Base-by-base conservation (phyloP, 2,797 vertebrate genomes). In the Erethizon dorsatum region DNA sequence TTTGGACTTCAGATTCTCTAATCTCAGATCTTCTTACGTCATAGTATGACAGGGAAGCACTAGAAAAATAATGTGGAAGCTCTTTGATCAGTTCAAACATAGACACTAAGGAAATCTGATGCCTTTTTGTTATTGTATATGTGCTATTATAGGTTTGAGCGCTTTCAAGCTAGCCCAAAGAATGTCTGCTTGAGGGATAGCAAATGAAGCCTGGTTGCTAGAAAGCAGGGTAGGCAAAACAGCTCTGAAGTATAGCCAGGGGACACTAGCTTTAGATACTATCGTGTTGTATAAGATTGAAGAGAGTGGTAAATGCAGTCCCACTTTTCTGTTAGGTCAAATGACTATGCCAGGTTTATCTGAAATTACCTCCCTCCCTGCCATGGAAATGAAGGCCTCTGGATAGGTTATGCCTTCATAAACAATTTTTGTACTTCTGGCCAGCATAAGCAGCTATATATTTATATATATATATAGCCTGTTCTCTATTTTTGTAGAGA, bases 391-490 rank as follows among this genome's bases (percentile, higher is more conserved):
- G 94, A 93, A 95, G 97, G 92, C 95, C 83, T 98, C 79, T 94
- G 94, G 84, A 95, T 98, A 63, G 77, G 67, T 75, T 97, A 94
- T 93, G 97, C 90, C 95, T 97, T 85, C 96, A 75, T 94, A 98
- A 97, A 98, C 97, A 97, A 95, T 56, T 91, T 95, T 94, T 63
- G 24, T 98, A 95, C 91, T 98, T 97, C 98, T 96, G 95, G 97
- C 97, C 97, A 98, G 83, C 94, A 79, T 4, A 77, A 92, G 82
- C 97, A 98, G 97, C 97, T 41, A 41, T 41, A 41, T 41, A 41
- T 41, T 41, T 41, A 41, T 41, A 41, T 41, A 41, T 41, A 41
- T 41, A 41, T 41, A 41, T 41, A 41, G 37, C 37, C 37, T 98
- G 97, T 98, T 98, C 90, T 95, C 97, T 88, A 56, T 97, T 98